Evolutionary conservation across 2,888 invertebrate species (phyloP), one percentile per base, ranked within the genome.

Genomic region (Actias luna): DNA sequence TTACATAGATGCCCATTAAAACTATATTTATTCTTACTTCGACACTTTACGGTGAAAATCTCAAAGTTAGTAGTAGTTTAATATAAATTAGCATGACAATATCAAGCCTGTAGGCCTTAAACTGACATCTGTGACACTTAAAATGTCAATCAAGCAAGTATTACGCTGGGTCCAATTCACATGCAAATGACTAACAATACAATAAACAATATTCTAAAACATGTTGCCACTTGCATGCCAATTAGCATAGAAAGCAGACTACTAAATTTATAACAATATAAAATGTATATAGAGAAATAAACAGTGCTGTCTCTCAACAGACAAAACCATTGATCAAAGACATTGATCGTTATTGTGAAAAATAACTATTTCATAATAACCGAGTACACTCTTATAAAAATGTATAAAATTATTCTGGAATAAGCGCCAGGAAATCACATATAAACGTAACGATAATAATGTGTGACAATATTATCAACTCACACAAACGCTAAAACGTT

Each of bases 171-270:
- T 67, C 69, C 71, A 67, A 79, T 83, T 82, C 78, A 77, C 72
- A 83, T 83, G 79, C 78, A 80, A 82, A 83, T 80, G 66, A 65
- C 70, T 70, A 71, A 76, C 76, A 78, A 76, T 75, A 81, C 80
- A 83, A 61, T 61, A 74, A 67, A 71, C 73, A 73, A 74, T 74
- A 73, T 69, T 70, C 70, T 69, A 77, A 79, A 75, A 77, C 78
- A 70, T 73, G 77, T 80, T 77, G 72, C 79, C 72, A 79, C 77
- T 79, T 77, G 77, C 73, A 74, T 78, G 77, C 73, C 75, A 83
- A 83, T 87, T 85, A 82, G 82, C 88, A 87, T 87, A 83, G 82
- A 85, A 84, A 85, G 82, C 82, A n/a, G 76, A 69, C 73, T 73
- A 77, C 75, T 76, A 82, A 81, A 83, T 79, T 76, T 77, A 77